These are phyloP conservation scores for Entomobrya proxima DNA, from an alignment of 2,888 invertebrate genomes.

Conservation along the genomic window DNA sequence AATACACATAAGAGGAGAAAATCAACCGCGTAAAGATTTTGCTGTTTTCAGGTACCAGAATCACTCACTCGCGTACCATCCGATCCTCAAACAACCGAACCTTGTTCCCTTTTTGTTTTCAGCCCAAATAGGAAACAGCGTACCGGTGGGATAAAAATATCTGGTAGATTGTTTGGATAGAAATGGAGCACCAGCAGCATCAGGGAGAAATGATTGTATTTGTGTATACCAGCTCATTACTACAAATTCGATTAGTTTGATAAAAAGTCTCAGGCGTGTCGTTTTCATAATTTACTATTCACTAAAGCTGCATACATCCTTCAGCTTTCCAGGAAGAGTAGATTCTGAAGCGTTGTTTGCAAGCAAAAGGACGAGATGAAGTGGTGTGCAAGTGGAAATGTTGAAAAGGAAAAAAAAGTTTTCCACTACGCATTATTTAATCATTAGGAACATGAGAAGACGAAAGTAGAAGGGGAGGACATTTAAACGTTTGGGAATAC, in stretches of 20 bases:
- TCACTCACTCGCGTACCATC: no score
- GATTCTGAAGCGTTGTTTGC: neutral
- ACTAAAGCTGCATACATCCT: neutral
- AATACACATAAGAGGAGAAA: neutral
- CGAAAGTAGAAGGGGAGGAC: neutral
- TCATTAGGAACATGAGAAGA: neutral
- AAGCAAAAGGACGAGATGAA: neutral
- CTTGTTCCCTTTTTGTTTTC: neutral
- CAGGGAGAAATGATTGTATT: neutral
- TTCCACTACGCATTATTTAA: neutral
- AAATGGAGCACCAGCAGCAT: no score
- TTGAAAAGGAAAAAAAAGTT: neutral
- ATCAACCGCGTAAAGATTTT: neutral
- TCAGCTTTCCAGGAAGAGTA: neutral
- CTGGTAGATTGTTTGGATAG: no score
- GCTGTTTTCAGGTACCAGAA: neutral
- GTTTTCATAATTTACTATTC: constrained; percentile 26
- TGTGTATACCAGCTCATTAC: constrained; percentile 10
- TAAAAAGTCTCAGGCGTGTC: constrained; percentile 23
- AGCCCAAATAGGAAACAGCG: neutral
- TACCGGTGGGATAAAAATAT: neutral
- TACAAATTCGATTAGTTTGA: constrained; percentile 25
- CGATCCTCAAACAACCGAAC: no score
- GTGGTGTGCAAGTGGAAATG: neutral
- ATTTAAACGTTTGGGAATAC: neutral